These are phyloP conservation scores for Stenopsyche tienmushanensis DNA, from an alignment of 1,140 invertebrate genomes.

Conservation along the genomic window DNA sequence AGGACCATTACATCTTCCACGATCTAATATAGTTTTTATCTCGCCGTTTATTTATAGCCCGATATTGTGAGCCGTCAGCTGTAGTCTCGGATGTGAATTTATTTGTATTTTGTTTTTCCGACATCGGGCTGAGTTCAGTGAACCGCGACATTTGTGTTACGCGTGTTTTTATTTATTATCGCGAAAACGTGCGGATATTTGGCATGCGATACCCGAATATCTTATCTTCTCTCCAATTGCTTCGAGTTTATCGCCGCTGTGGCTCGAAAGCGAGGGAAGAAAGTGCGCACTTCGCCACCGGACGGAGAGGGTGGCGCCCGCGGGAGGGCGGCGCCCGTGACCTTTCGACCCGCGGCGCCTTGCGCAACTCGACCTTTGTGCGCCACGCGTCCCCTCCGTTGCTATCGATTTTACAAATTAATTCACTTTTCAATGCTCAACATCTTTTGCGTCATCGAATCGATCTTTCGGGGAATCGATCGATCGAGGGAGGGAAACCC, in stretches of 20 bases:
- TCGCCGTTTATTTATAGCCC: too few species aligned
- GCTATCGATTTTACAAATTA: constrained; percentile 1
- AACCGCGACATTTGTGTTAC: neutral
- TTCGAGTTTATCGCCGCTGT: neutral
- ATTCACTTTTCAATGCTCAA: too few species aligned
- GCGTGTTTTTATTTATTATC: neutral
- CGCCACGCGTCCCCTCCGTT: neutral
- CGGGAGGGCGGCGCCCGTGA: constrained; percentile 1
- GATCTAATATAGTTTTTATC: too few species aligned
- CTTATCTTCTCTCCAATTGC: neutral
- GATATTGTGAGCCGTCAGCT: too few species aligned
- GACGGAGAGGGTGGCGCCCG: too few species aligned
- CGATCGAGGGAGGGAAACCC: too few species aligned
- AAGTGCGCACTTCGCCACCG: neutral
- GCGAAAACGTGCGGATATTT: neutral
- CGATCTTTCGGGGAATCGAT: too few species aligned
- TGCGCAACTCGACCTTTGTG: neutral
- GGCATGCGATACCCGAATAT: neutral
- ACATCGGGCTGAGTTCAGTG: neutral
- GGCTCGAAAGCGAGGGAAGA: too few species aligned
- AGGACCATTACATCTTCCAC: too few species aligned
- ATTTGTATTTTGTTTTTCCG: too few species aligned
- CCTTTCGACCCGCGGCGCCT: constrained; percentile 1
- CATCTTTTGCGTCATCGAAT: too few species aligned
- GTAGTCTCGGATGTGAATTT: too few species aligned